Percentiles rank a stretch among this genome's conserved stretches.
Conservation (phyloP, 2,797 vertebrate species). For the Rhodeus uyekii region DNA sequence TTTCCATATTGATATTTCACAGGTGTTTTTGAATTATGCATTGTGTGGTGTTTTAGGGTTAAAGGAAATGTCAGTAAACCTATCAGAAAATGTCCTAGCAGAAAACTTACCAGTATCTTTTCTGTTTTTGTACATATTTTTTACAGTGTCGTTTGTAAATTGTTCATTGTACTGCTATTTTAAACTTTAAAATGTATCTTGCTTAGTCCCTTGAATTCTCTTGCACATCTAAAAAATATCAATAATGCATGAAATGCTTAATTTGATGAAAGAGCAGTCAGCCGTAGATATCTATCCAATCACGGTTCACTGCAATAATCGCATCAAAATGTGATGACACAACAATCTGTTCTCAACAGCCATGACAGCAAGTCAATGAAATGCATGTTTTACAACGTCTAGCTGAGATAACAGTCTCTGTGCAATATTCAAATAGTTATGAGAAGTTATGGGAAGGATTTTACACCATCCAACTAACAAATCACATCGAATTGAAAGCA, state of each 20-base stretch:
- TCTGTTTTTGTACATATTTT: not conserved
- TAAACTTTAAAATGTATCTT: constrained; percentile 2
- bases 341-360: constrained; percentile 36
- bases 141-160: not conserved
- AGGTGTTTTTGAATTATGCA: not conserved
- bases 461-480: not conserved
- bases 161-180: not conserved
- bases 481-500: constrained; percentile 7
- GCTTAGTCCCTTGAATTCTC: not conserved
- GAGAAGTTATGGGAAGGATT: constrained; percentile 1
- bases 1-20: not conserved
- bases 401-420: constrained; percentile 13
- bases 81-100: not conserved
- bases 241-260: constrained; percentile 14
- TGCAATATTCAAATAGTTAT: constrained; percentile 28
- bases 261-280: constrained; percentile 34
- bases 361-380: constrained; percentile 48
- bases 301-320: constrained; percentile 28
- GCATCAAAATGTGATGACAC: constrained; percentile 39
- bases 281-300: constrained; percentile 36
- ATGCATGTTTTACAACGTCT: constrained; percentile 33
- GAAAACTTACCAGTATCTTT: not conserved
- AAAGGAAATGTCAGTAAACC: not conserved
- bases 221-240: constrained; percentile 18
- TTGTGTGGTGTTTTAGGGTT: not conserved